Evolutionary conservation across 2,888 invertebrate species (phyloP), one percentile per base, ranked within the genome.

Genomic region (Kuschelorhynchus macadamiae): DNA sequence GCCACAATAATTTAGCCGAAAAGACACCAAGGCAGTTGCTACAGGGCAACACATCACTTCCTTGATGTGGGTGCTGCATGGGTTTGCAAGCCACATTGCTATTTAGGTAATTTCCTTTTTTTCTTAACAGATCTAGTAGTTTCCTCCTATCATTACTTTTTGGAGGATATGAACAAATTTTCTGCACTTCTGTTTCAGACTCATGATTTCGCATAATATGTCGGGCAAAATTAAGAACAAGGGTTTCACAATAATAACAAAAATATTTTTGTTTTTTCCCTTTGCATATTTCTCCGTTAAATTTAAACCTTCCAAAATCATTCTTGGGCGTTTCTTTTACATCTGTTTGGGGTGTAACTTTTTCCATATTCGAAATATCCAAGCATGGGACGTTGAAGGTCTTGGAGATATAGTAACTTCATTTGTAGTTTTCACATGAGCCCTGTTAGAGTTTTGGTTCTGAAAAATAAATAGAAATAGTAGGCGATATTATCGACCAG

Each of bases 181-280:
- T 49, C 41, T 33, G 53, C 17, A 71, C 67, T 7, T 61, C 70
- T 3, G 30, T 32, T 67, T 71, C 67, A 11, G 4, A 16, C 11
- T 11, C n/a, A 53, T 71, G 70, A 44, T 55, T 33, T 49, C 67
- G 41, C 8, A 2, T 5, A n/a, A 71, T 42, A 42, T 71, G 70
- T 59, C 70, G 21, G 2, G 64, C 63, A 25, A 71, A 71, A 56
- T 71, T 67, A 11, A 55, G 21, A 11, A 71, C 71, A 8, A 46
- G 14, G 8, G 17, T 47, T 59, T 71, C 67, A 47, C 71, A 71
- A 25, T 39, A 56, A 14, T 16, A 42, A 56, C 56, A 56, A 44
- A 42, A 60, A 32, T 68, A 63, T 25, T 16, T 32, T 17, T 60
- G 33, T 21, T 49, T 50, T 16, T 60, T 60, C 42, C 56, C 56